Evolutionary conservation across 2,113 vertebrate genomes (phyloP).

Genomic region (Laticauda colubrina): DNA sequence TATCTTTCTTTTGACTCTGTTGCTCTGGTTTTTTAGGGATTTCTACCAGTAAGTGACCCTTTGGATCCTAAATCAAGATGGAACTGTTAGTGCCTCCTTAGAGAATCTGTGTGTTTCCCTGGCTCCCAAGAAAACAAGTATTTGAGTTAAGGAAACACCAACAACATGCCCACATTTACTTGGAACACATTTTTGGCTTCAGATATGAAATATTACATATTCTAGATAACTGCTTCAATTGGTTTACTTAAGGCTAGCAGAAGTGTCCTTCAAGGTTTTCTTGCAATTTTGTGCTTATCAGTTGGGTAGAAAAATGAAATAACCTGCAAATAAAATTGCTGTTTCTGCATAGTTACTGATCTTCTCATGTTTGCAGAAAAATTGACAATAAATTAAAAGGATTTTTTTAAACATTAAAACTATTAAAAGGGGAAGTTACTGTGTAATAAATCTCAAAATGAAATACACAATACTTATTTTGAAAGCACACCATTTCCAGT

Average conservation of each 20-base stretch:
- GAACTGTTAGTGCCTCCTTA: background rate
- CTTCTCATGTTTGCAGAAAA: background rate
- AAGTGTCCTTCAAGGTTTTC: background rate
- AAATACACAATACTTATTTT: background rate
- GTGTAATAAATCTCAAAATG: background rate
- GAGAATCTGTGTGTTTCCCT: background rate
- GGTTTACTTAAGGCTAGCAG: background rate
- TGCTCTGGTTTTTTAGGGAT: background rate
- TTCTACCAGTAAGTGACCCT: background rate
- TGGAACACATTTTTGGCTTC: background rate
- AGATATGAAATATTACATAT: background rate
- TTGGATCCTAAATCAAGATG: background rate
- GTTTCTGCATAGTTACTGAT: background rate
- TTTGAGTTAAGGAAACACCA: background rate
- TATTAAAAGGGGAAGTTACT: background rate
- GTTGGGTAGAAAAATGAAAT: background rate
- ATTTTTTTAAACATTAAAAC: background rate
- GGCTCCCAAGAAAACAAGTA: background rate
- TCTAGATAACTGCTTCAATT: background rate
- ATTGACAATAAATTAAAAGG: background rate
- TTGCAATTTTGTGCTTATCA: background rate
- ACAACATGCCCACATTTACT: background rate
- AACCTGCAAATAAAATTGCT: background rate
- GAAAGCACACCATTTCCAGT: background rate
- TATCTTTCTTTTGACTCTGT: background rate